phyloP scores from a whole-genome alignment of 1,140 invertebrate genomes.

The Drosophila bocki region DNA sequence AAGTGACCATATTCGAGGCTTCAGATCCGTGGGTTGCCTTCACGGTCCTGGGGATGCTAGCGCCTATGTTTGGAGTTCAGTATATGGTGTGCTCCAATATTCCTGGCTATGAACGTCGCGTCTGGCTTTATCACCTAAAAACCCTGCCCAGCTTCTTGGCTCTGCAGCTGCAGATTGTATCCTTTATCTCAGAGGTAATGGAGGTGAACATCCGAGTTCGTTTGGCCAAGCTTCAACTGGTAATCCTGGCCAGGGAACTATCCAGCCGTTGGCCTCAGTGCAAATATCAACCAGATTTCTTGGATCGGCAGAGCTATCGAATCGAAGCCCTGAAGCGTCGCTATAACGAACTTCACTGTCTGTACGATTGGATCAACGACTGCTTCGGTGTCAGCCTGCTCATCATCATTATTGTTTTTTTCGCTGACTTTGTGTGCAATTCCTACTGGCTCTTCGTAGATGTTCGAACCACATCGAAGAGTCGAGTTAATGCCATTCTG shows the following conservation, averaged over 20 bases:
- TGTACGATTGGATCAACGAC: slow-evolving; percentile 40
- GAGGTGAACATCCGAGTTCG: slow-evolving; percentile 32
- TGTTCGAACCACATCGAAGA: slow-evolving; percentile 1
- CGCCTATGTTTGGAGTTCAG: slow-evolving; percentile 15
- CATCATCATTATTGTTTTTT: slow-evolving; percentile 54
- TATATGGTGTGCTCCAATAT: slow-evolving; percentile 2
- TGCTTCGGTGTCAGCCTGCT: slow-evolving; percentile 63
- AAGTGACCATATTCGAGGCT: neutral
- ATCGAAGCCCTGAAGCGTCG: slow-evolving; percentile 26
- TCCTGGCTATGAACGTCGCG: neutral
- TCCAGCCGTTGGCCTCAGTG: slow-evolving; percentile 8
- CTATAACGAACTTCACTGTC: slow-evolving; percentile 45
- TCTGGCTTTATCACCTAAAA: slow-evolving; percentile 23
- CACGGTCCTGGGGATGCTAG: slow-evolving; percentile 16
- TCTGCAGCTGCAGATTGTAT: slow-evolving; percentile 54
- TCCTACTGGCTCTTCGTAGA: slow-evolving; percentile 63
- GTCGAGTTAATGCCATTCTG: slow-evolving; percentile 1
- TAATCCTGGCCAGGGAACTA: slow-evolving; percentile 24
- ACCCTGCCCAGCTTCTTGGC: slow-evolving; percentile 35
- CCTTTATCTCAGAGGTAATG: slow-evolving; percentile 55
- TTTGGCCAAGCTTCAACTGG: slow-evolving; percentile 19
- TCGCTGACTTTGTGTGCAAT: slow-evolving; percentile 61
- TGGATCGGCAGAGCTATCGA: slow-evolving; percentile 10
- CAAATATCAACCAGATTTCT: neutral
- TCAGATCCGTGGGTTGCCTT: slow-evolving; percentile 4